A percentile compares a stretch with the other conserved stretches of the same genome.
phyloP scores from a whole-genome alignment of 1,140 invertebrate species.

The Trichonephila clavipes region DNA sequence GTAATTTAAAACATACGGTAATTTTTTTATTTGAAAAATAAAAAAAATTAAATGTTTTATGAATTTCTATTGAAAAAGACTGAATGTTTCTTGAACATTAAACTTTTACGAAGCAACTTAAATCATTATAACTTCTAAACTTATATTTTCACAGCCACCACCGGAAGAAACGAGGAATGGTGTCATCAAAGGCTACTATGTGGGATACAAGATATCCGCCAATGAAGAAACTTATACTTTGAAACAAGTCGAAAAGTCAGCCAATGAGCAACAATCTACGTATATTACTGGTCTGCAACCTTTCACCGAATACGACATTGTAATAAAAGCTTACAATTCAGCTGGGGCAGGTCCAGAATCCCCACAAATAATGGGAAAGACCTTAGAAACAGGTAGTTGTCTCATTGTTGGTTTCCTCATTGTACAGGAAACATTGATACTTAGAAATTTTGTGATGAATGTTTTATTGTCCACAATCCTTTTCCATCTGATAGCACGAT shows the following conservation, averaged over 20 bases:
- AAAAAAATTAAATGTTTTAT: no score
- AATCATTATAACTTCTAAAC: no score
- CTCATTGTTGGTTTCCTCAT: background rate
- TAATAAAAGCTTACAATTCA: conserved; percentile 81
- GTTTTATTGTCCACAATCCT: background rate
- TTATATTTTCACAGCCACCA: background rate
- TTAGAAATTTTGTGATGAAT: background rate
- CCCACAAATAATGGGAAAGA: conserved; percentile 87
- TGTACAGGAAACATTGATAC: background rate
- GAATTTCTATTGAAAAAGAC: no score
- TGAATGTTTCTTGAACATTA: background rate
- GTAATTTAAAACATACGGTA: no score
- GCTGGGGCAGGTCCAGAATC: conserved; percentile 87
- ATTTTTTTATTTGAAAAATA: no score
- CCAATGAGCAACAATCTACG: conserved; percentile 61
- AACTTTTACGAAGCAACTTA: background rate
- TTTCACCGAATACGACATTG: conserved; percentile 81
- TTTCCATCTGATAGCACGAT: conserved; percentile 60
- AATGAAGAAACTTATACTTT: conserved; percentile 78
- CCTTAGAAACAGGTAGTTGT: conserved; percentile 84
- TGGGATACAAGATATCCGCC: conserved; percentile 77
- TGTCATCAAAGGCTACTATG: conserved; percentile 81
- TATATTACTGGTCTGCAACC: conserved; percentile 79
- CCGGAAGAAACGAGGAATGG: conserved; percentile 78
- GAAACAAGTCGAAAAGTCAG: conserved; percentile 78